These are phyloP conservation scores for Rallus limicola DNA, from an alignment of 2,113 vertebrate genomes.

Conservation along the genomic window DNA sequence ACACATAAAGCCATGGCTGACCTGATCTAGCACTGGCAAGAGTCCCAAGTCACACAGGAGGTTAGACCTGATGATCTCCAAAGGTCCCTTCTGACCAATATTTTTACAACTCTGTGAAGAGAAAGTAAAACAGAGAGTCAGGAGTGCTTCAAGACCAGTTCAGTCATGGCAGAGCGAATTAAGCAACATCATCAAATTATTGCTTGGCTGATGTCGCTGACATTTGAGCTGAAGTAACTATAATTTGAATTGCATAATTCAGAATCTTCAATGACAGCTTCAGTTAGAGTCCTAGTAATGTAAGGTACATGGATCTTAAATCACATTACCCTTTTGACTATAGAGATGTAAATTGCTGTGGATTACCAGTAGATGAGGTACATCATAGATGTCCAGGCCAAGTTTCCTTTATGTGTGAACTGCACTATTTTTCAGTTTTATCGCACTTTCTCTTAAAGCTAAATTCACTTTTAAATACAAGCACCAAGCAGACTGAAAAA, in stretches of 20 bases:
- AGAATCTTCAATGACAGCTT: background rate
- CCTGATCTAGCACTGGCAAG: background rate
- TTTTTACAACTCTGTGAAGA: slow-evolving; percentile 3
- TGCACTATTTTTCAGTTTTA: background rate
- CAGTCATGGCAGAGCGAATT: slow-evolving; percentile 4
- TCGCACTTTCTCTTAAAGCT: background rate
- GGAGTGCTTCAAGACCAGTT: background rate
- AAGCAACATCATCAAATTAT: background rate
- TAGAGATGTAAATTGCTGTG: background rate
- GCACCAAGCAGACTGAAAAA: background rate
- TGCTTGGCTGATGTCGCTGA: background rate
- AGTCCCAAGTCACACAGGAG: background rate
- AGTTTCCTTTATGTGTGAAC: background rate
- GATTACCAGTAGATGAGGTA: background rate
- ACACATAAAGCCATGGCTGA: background rate
- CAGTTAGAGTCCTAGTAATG: background rate
- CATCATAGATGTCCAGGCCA: background rate
- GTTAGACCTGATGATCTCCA: background rate
- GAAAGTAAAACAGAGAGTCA: slow-evolving; percentile 16
- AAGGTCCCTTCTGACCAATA: background rate
- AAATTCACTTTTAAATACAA: slow-evolving; percentile 32
- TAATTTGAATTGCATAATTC: slow-evolving; percentile 18
- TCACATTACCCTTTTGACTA: slow-evolving; percentile 34
- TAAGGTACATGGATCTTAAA: slow-evolving; percentile 40
- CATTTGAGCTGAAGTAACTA: slow-evolving; percentile 14